These are phyloP conservation scores for Oreochromis grahami DNA, from an alignment of 2,797 vertebrate species.

Conservation along the genomic window DNA sequence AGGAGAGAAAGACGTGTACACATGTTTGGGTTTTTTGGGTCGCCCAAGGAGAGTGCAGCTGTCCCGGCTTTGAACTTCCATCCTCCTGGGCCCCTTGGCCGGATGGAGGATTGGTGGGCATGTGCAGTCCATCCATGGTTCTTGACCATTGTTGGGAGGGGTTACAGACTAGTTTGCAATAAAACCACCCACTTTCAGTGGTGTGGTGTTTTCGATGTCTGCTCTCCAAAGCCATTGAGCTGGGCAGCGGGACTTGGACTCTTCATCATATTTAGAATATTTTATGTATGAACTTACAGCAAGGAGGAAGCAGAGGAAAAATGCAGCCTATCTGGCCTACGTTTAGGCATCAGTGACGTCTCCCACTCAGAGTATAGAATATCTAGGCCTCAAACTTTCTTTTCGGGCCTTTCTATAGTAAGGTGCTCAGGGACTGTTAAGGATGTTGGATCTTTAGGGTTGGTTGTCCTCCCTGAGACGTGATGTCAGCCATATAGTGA, in stretches of 20 bases:
- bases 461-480: not conserved
- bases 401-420: not conserved
- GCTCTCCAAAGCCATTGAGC: not conserved
- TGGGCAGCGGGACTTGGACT: accelerated
- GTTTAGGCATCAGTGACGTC: not conserved
- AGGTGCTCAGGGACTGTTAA: not conserved
- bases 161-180: not conserved
- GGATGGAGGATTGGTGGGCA: not conserved
- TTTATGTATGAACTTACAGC: not conserved
- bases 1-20: not conserved
- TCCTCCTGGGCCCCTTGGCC: not conserved
- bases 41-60: not conserved
- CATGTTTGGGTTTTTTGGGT: not conserved
- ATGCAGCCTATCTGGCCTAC: not conserved
- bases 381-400: not conserved
- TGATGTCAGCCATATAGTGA: not conserved
- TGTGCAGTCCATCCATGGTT: not conserved
- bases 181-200: not conserved
- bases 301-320: not conserved
- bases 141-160: not conserved
- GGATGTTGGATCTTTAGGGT: not conserved
- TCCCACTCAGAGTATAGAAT: not conserved
- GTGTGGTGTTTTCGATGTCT: not conserved
- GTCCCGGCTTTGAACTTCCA: not conserved
- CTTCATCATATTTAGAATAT: not conserved